Evolutionary conservation across 1,140 invertebrate species (phyloP).

Genomic region (Leguminivora glycinivorella): DNA sequence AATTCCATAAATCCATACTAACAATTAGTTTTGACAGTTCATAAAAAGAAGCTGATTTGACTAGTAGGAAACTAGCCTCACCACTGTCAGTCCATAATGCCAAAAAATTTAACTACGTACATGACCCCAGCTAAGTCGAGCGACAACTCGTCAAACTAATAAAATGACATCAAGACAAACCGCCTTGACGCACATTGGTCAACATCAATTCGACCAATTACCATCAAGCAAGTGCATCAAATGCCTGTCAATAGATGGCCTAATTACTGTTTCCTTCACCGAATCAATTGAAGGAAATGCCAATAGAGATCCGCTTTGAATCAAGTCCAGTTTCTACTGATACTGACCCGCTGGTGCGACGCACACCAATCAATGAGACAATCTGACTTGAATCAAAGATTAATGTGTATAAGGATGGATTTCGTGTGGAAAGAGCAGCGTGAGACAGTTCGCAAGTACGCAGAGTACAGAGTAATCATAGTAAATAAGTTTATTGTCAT

Average conservation of each 20-base stretch:
- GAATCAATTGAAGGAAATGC: slow-evolving; percentile 24
- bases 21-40: too few species aligned
- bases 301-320: slow-evolving; percentile 16
- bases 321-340: slow-evolving; percentile 3
- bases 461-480: background rate
- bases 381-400: background rate
- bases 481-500: background rate
- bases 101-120: too few species aligned
- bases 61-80: too few species aligned
- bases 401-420: background rate
- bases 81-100: too few species aligned
- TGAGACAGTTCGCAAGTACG: background rate
- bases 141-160: too few species aligned
- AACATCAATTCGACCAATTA: slow-evolving; percentile 12
- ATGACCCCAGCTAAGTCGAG: too few species aligned
- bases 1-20: too few species aligned
- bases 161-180: background rate
- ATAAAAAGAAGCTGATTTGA: too few species aligned
- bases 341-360: slow-evolving; percentile 1
- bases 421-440: background rate
- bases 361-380: background rate
- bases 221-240: background rate
- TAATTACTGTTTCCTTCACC: slow-evolving; percentile 18
- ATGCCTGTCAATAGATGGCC: slow-evolving; percentile 10
- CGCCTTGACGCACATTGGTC: background rate